Conservation (phyloP, 2,797 vertebrate genomes). For the Mastacembelus armatus region DNA sequence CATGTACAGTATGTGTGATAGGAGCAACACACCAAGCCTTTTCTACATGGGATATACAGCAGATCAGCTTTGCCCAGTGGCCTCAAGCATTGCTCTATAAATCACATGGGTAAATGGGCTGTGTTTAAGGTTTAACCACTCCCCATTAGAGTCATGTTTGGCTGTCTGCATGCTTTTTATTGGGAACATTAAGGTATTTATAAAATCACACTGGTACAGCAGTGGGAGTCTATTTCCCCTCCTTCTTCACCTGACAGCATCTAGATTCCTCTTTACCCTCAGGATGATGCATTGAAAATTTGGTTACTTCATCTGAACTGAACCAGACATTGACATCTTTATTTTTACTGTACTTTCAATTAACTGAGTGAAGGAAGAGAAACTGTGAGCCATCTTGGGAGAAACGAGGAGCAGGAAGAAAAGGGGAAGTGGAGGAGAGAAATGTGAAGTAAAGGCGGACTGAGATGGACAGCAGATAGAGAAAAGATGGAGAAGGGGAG, state of each 20-base stretch:
- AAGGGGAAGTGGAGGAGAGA: conserved; percentile 8
- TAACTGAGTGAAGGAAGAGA: conserved; percentile 24
- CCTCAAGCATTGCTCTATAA: conserved; percentile 56
- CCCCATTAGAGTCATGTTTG: conserved; percentile 62
- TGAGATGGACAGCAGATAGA: conserved; percentile 51
- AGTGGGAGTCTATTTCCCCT: not conserved
- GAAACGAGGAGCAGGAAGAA: not conserved
- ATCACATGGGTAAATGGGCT: conserved; percentile 65
- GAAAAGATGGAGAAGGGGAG: conserved; percentile 40
- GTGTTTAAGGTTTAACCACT: conserved; percentile 61
- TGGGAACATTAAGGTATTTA: conserved; percentile 57
- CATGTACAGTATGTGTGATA: not conserved
- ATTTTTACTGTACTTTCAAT: conserved; percentile 58
- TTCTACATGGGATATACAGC: conserved; percentile 17
- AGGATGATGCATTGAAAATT: conserved; percentile 26
- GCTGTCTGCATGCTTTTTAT: conserved; percentile 63
- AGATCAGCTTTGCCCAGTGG: conserved; percentile 5
- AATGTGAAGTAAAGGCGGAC: conserved; percentile 28
- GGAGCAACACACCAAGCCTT: not conserved
- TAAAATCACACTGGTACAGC: conserved; percentile 21
- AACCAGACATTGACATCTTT: conserved; percentile 62
- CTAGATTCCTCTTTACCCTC: conserved; percentile 5
- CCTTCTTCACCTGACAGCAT: conserved; percentile 24
- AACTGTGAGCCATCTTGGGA: conserved; percentile 20
- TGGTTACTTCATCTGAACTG: not conserved